These are phyloP conservation scores for Teinopalpus imperialis DNA, from an alignment of 2,888 invertebrate species.

Conservation along the genomic window DNA sequence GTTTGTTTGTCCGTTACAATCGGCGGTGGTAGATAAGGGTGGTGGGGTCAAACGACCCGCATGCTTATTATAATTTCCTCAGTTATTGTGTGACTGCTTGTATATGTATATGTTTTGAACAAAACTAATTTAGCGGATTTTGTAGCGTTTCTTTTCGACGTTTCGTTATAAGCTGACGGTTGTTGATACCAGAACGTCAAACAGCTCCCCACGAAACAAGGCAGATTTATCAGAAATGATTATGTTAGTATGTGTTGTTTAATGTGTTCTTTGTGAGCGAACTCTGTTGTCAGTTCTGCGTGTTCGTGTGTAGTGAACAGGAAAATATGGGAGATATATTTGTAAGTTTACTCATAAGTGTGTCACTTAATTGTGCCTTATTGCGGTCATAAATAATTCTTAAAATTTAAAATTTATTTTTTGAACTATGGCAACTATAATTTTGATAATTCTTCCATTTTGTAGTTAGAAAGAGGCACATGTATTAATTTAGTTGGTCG, in stretches of 20 bases:
- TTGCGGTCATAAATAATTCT: no score
- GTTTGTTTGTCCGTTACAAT: conserved; percentile 28
- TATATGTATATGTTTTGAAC: no score
- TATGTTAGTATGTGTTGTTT: neutral
- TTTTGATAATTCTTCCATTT: no score
- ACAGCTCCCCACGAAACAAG: no score
- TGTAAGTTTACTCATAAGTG: conserved; percentile 46
- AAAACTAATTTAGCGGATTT: no score
- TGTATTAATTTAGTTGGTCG: no score
- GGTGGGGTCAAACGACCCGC: conserved; percentile 26
- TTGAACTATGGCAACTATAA: no score
- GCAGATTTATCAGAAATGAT: no score
- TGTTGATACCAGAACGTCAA: no score
- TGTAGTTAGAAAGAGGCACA: no score
- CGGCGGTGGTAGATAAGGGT: conserved; percentile 27
- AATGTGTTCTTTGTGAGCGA: conserved; percentile 6
- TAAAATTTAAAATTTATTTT: no score
- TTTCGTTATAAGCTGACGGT: neutral
- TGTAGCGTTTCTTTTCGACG: neutral
- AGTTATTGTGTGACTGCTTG: neutral
- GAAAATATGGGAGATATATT: conserved; percentile 48
- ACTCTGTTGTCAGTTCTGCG: conserved; percentile 1
- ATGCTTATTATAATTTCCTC: conserved; percentile 3
- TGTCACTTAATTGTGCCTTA: no score
- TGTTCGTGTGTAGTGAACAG: neutral